Evolutionary conservation across 53 echinoderm and acorn worm genomes (phyloP), one percentile per base, ranked within the genome.

Genomic region (Antedon mediterranea): DNA sequence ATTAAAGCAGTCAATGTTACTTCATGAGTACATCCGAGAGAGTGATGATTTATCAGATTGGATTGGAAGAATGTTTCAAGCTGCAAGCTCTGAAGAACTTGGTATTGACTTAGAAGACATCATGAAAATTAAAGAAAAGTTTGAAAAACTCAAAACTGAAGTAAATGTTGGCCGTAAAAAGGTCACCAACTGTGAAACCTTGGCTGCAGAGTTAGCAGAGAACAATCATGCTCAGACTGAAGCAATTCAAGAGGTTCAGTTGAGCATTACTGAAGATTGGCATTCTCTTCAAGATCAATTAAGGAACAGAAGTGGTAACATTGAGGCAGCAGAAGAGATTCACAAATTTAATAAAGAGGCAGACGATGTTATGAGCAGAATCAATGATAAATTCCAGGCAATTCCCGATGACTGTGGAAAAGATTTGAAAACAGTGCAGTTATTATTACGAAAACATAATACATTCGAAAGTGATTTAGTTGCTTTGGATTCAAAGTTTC

Each of bases 11-110:
- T 76, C 97, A 74, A 91, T 91, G 83, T 77, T 85, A 42, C 85
- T 92, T 77, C 91, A 95, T 71, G 85, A 84, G 41, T 95, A 95
- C 71, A 82, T 84, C 0, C 83, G 84, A 32, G 97, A 95, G 82
- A 95, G 97, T 79, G 91, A 95, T 73, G 97, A 95, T 37, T 73
- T 95, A 32, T 89, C 91, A 28, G 91, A 95, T 30, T 95, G 97
- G 91, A 95, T 95, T 71, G 97, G 89, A 44, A 89, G 86, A 70
- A 87, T 89, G 73, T 89, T 91, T 73, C 91, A 91, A 77, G 78
- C 84, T 3, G 97, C 91, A 23, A 85, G 87, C 76, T 91, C 97
- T 9, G 91, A 89, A 34, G 97, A 95, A 75, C 91, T 88, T 84
- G 97, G 97, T 23, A 89, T 90, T 77, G 97, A 95, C 71, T 89